phyloP scores from a whole-genome alignment of 2,888 invertebrate genomes.

The Masnerella sp. region DNA sequence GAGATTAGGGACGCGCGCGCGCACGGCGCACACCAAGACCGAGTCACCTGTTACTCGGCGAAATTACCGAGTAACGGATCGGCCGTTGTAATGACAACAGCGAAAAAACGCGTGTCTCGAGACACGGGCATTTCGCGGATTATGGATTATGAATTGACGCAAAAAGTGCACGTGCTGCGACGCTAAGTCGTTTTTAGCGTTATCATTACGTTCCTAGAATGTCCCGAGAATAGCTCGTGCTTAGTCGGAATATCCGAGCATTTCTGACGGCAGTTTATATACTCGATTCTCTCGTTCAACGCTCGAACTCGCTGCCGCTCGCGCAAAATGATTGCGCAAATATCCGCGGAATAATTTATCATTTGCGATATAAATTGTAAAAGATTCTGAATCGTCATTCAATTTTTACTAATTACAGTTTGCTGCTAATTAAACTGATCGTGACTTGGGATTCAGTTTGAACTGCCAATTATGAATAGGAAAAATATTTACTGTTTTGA shows the following conservation, averaged over 20 bases:
- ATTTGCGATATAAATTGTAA: no score
- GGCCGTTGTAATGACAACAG: conserved; percentile 44
- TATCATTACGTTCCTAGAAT: conserved; percentile 21
- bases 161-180: conserved; percentile 21
- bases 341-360: no score
- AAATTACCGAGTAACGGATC: conserved; percentile 58
- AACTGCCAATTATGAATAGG: no score
- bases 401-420: no score
- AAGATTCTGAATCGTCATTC: no score
- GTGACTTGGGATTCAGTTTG: no score
- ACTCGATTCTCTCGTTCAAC: no score
- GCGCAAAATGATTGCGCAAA: no score
- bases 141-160: conserved; percentile 39
- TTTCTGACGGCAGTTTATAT: neutral
- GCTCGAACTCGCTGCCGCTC: no score
- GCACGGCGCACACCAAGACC: conserved; percentile 29
- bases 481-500: no score
- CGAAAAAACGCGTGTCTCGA: conserved; percentile 42
- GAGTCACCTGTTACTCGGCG: conserved; percentile 59
- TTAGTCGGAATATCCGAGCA: conserved; percentile 1
- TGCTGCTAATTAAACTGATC: no score
- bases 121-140: conserved; percentile 40
- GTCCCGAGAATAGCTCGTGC: conserved; percentile 1
- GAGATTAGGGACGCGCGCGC: conserved; percentile 56
- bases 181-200: conserved; percentile 17